These are phyloP conservation scores for Decapterus maruadsi DNA, from an alignment of 2,797 vertebrate genomes.

Conservation along the genomic window DNA sequence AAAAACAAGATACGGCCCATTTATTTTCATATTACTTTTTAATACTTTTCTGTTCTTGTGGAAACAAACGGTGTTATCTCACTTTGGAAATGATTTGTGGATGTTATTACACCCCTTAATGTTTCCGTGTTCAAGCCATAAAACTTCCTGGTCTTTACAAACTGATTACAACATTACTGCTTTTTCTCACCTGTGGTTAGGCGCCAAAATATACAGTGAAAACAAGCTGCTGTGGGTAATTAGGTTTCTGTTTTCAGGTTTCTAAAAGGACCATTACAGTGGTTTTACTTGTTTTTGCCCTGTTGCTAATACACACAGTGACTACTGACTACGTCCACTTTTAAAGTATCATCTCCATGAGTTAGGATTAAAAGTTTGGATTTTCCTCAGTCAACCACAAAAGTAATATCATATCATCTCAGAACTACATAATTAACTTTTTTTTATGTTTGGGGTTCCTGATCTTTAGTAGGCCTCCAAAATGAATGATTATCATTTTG, in stretches of 20 bases:
- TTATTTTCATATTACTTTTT: neutral
- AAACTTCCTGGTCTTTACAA: neutral
- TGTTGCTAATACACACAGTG: neutral
- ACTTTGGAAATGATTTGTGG: neutral
- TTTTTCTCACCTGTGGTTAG: neutral
- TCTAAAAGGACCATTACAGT: neutral
- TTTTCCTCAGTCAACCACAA: neutral
- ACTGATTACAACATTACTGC: neutral
- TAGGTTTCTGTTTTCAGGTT: neutral
- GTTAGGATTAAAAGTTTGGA: neutral
- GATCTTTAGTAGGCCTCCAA: neutral
- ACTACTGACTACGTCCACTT: neutral
- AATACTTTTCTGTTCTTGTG: neutral
- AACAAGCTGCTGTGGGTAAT: neutral
- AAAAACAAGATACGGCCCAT: neutral
- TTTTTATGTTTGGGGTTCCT: too few species aligned
- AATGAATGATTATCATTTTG: neutral
- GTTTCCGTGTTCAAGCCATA: neutral
- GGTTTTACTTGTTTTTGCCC: neutral
- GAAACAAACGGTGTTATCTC: conserved; percentile 3
- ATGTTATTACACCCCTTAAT: neutral
- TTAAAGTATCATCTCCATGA: neutral
- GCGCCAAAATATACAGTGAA: neutral
- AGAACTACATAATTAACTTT: too few species aligned
- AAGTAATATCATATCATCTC: neutral